These are phyloP conservation scores for Eutolmus rufibarbis DNA, from an alignment of 2,888 invertebrate species.

Conservation along the genomic window DNA sequence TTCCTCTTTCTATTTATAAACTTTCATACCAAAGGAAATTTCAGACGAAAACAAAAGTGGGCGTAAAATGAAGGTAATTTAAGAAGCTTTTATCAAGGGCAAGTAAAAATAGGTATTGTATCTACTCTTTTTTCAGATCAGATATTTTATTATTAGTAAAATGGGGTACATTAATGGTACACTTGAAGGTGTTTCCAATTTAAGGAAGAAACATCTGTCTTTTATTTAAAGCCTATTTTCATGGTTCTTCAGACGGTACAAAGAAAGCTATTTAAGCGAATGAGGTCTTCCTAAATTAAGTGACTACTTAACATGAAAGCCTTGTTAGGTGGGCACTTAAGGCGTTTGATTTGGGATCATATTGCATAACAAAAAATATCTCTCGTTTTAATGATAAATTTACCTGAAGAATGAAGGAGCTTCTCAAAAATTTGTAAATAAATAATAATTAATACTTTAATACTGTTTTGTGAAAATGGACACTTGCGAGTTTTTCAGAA, in stretches of 20 bases:
- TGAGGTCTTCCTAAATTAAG: no score
- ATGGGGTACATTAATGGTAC: not conserved
- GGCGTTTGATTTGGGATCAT: not conserved
- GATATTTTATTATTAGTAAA: no score
- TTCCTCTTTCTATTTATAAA: not conserved
- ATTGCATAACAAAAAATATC: not conserved
- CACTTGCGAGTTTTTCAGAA: no score
- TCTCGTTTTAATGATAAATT: not conserved
- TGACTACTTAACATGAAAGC: not conserved
- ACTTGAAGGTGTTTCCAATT: not conserved
- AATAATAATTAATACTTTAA: no score
- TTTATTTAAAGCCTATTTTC: not conserved
- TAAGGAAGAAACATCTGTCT: not conserved
- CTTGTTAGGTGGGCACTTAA: not conserved
- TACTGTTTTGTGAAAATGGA: no score
- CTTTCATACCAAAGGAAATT: not conserved
- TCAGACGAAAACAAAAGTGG: not conserved
- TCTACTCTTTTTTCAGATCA: not conserved
- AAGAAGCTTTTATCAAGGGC: not conserved
- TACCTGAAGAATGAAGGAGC: no score
- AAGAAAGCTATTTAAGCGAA: no score
- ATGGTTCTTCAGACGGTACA: no score
- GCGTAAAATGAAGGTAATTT: not conserved
- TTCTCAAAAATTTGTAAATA: no score
- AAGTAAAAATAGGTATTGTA: not conserved